Conservation (phyloP, 2,797 vertebrate species). For the Babyrousa celebensis region DNA sequence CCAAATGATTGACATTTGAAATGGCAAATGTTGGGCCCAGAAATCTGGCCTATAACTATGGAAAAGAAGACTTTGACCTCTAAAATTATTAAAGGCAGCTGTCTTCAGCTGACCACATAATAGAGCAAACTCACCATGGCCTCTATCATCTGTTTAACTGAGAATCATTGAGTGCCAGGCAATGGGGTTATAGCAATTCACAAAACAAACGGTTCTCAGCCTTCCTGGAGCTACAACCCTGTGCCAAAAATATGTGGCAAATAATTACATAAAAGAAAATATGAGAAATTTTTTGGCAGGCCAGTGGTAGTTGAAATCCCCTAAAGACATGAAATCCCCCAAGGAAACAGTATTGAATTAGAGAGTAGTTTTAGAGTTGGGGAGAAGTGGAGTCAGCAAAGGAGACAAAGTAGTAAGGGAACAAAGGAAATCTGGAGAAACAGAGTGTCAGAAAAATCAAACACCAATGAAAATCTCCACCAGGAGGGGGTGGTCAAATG, state of each 20-base stretch:
- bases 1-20: neutral
- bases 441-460: neutral
- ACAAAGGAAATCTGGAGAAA: neutral
- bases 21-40: too few relatives aligned
- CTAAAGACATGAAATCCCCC: constrained; percentile 12
- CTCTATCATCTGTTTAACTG: neutral
- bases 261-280: neutral
- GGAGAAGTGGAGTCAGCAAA: neutral
- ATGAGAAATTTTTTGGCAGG: constrained; percentile 49
- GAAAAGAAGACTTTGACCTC: neutral
- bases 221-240: neutral
- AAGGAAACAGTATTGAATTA: neutral
- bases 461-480: neutral
- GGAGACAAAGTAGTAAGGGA: neutral
- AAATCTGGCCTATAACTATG: neutral
- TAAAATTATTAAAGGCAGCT: neutral
- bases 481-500: rapidly evolving
- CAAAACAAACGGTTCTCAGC: neutral
- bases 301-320: neutral
- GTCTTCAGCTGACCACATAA: neutral
- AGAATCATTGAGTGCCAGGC: neutral
- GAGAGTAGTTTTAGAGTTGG: neutral
- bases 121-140: neutral
- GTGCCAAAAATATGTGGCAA: neutral
- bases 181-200: neutral